Base-by-base conservation (phyloP, 2,888 invertebrate species). In the Eumerus sabulonum region DNA sequence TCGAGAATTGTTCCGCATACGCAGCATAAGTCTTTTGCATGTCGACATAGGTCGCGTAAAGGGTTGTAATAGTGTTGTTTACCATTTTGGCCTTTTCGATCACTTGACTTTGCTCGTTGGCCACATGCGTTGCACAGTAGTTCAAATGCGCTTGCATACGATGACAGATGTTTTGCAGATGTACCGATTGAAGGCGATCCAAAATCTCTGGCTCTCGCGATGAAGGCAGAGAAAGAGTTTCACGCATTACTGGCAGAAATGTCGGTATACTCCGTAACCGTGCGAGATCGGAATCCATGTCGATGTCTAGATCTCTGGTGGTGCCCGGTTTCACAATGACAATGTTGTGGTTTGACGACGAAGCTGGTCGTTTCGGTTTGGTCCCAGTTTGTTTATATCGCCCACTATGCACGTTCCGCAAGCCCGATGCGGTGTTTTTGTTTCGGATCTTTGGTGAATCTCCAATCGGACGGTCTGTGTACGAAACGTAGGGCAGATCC, bases 161-260 rank as follows among this genome's bases (percentile, higher is more conserved):
- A 0, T 92, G 90, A 83, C 96, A 95, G 45, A 98, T 90, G 71
- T 94, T 92, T 40, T 94, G 92, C 86, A 94, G 86, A 36, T 94
- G 93, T 85, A 92, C 85, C 82, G 94, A 89, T 86, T 89, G 84
- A 82, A 90, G 82, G 85, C 92, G 92, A 89, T 97, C 97, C 17
- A 97, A 89, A 0, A 97, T 93, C 86, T 97, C 96, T 0, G 96
- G 94, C 87, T 98, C 97, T 51, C 96, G 91, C 0, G 94, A 93
- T 0, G 95, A 94, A 0, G 97, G 95, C 60, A 96, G 89, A 45
- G 96, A 96, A 1, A 97, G 88, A 0, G 96, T 95, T 0, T 96
- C 96, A 42, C 97, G 90, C 93, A 98, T 96, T 54, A 98, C 96
- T 0, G 98, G 98, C 62, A 97, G 89, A 88, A 98, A 98, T 89